phyloP scores from a whole-genome alignment of 2,113 vertebrate species.

The Melanostigma gelatinosum region DNA sequence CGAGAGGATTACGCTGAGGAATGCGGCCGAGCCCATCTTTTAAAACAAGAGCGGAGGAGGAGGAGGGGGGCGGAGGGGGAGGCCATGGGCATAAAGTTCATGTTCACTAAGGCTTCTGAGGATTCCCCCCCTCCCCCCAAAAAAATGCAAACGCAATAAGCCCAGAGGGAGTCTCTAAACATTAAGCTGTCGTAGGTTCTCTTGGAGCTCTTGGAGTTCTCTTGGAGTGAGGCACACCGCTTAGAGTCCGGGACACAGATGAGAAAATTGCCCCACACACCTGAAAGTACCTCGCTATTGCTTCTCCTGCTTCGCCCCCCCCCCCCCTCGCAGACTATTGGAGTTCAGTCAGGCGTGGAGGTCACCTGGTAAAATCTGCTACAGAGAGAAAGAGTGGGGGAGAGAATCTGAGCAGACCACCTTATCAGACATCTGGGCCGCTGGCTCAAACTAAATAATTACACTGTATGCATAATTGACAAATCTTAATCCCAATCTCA shows the following conservation, averaged over 20 bases:
- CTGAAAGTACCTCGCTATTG: slow-evolving; percentile 44
- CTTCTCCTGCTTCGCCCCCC: slow-evolving; percentile 31
- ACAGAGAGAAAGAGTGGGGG: not conserved
- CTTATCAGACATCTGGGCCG: slow-evolving; percentile 4
- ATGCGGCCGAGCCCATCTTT: slow-evolving; percentile 74
- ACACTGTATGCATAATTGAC: not conserved
- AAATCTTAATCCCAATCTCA: slow-evolving; percentile 7
- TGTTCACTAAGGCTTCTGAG: slow-evolving; percentile 53
- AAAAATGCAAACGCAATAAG: slow-evolving; percentile 31
- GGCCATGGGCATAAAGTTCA: slow-evolving; percentile 51
- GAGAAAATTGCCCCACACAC: slow-evolving; percentile 39
- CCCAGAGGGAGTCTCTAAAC: slow-evolving; percentile 5
- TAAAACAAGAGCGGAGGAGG: slow-evolving; percentile 56
- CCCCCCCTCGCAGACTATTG: slow-evolving; percentile 19
- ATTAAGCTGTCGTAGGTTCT: not conserved
- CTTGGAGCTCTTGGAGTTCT: too few species aligned
- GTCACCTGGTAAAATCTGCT: slow-evolving; percentile 52
- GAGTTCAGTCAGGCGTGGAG: slow-evolving; percentile 46
- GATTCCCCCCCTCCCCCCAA: not conserved
- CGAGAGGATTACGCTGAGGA: slow-evolving; percentile 75
- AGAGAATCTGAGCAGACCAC: slow-evolving; percentile 1
- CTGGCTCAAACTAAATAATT: not conserved
- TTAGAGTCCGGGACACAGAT: slow-evolving; percentile 29
- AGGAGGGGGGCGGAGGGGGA: not conserved
- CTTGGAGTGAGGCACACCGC: not conserved